Conservation (phyloP, 2,797 vertebrate genomes). For the Hozukius guyotensis region DNA sequence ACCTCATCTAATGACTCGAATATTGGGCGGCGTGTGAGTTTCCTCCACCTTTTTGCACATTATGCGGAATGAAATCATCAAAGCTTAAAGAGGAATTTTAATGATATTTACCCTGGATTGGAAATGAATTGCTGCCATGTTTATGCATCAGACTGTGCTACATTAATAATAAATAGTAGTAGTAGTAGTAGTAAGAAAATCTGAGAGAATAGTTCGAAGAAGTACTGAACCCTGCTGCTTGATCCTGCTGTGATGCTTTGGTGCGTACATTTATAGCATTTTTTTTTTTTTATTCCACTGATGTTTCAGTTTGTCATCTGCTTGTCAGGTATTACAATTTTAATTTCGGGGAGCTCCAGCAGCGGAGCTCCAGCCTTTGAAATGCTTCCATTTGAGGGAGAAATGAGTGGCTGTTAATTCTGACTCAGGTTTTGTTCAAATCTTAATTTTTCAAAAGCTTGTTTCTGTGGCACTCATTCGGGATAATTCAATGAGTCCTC, state of each 20-base stretch:
- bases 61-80: constrained; percentile 2
- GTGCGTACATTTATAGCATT: background rate
- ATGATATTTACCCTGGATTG: background rate
- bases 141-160: background rate
- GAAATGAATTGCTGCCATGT: constrained; percentile 4
- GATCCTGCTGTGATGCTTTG: constrained; percentile 33
- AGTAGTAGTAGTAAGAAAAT: constrained; percentile 1
- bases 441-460: background rate
- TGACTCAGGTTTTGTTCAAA: constrained; percentile 1
- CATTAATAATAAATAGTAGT: constrained; percentile 11
- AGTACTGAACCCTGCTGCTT: background rate
- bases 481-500: background rate
- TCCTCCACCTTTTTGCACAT: background rate
- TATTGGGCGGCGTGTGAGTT: background rate
- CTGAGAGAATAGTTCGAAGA: background rate
- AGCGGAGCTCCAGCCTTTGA: background rate
- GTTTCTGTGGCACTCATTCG: background rate
- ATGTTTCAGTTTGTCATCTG: constrained; percentile 36
- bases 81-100: background rate
- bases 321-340: constrained; percentile 34
- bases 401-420: constrained; percentile 5
- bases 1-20: constrained; percentile 10
- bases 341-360: constrained; percentile 9
- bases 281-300: constrained; percentile 10
- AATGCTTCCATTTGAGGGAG: background rate